Percentiles rank a stretch among this genome's conserved stretches.
Conservation (phyloP, 2,113 vertebrate genomes). For the Pseudorectes ferrugineus region DNA sequence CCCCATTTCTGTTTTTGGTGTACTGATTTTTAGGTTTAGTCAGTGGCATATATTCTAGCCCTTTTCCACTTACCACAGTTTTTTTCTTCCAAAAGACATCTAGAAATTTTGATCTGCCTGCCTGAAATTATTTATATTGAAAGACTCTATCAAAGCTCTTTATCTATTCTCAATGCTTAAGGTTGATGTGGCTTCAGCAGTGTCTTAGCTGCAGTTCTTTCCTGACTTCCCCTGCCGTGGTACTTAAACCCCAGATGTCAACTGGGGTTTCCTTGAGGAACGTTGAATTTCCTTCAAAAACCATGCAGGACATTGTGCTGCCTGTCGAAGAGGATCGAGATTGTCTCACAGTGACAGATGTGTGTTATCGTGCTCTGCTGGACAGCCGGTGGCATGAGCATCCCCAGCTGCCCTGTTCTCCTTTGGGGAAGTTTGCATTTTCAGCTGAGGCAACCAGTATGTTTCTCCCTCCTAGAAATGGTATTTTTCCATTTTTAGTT, state of each 20-base stretch:
- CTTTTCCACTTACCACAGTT: neutral
- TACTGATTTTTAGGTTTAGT: neutral
- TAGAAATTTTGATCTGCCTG: neutral
- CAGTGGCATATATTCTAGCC: neutral
- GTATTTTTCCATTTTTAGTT: neutral
- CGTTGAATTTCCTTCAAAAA: neutral
- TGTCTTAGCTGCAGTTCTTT: neutral
- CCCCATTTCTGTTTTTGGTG: neutral
- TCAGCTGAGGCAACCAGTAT: neutral
- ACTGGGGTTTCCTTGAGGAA: neutral
- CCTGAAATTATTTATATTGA: neutral
- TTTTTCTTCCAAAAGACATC: neutral
- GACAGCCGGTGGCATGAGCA: rapidly evolving
- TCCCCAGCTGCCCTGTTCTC: neutral
- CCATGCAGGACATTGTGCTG: neutral
- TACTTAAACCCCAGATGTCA: neutral
- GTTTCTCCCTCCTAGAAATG: neutral
- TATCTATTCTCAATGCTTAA: too few species aligned
- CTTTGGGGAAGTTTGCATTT: neutral
- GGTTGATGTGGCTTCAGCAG: neutral
- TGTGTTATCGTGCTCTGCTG: neutral
- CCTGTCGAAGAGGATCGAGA: neutral
- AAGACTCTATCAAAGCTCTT: neutral
- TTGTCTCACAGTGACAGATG: neutral
- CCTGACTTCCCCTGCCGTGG: neutral